phyloP scores from a whole-genome alignment of 2,113 vertebrate species.

The Speoplatyrhinus poulsoni region DNA sequence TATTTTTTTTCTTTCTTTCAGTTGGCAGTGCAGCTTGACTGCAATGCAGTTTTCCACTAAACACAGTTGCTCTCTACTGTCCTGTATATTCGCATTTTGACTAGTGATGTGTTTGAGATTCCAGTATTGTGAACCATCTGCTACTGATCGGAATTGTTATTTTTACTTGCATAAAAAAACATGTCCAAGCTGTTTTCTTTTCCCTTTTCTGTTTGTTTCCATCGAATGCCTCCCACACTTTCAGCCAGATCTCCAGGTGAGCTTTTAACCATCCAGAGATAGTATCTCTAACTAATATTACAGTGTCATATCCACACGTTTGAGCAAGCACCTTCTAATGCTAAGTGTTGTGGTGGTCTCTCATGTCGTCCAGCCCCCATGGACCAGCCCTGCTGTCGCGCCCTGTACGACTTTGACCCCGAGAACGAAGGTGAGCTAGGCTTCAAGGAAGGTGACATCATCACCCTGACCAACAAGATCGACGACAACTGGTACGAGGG shows the following conservation, averaged over 20 bases:
- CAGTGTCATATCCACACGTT: conserved; percentile 9
- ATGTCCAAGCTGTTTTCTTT: conserved; percentile 14
- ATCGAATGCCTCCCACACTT: conserved; percentile 5
- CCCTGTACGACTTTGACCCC: conserved; percentile 96
- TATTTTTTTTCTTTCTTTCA: neutral
- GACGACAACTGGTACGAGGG: conserved; percentile 99
- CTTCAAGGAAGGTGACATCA: conserved; percentile 97
- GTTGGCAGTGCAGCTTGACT: conserved; percentile 30
- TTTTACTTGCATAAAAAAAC: neutral
- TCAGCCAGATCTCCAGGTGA: conserved; percentile 75
- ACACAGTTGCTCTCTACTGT: conserved; percentile 33
- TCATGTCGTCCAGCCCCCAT: conserved; percentile 74
- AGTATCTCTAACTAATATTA: conserved; percentile 6
- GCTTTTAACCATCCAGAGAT: conserved; percentile 34
- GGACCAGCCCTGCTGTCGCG: conserved; percentile 96
- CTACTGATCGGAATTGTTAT: neutral
- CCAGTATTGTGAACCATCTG: neutral
- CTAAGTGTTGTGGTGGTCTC: neutral
- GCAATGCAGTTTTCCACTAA: conserved; percentile 41
- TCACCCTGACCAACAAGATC: conserved; percentile 97
- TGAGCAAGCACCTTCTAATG: neutral
- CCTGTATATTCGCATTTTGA: neutral
- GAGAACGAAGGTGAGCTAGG: conserved; percentile 98
- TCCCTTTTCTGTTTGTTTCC: neutral
- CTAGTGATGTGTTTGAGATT: conserved; percentile 11